Evolutionary conservation across 2,888 invertebrate species (phyloP).

Genomic region (Cotesia congregata): DNA sequence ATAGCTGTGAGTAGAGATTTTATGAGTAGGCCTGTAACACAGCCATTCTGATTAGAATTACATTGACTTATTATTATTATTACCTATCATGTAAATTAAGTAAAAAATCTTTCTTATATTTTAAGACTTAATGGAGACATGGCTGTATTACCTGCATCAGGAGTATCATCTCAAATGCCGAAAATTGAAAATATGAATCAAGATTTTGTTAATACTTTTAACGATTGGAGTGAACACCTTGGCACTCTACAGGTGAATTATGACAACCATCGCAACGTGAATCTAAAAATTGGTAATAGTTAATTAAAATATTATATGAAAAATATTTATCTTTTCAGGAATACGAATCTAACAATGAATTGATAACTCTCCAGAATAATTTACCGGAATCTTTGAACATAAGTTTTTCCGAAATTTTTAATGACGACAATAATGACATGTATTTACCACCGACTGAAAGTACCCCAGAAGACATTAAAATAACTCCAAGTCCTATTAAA

Average conservation of each 20-base stretch:
- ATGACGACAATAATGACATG: not conserved
- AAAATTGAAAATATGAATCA: conserved; percentile 68
- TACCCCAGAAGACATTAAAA: not conserved
- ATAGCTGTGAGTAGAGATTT: too few species aligned
- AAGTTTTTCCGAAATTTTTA: not conserved
- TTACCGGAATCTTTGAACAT: not conserved
- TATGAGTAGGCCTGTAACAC: too few species aligned
- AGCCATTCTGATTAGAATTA: too few species aligned
- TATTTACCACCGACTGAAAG: not conserved
- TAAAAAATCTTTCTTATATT: conserved; percentile 24
- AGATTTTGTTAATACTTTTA: conserved; percentile 72
- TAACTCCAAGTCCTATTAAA: not conserved
- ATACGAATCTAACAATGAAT: not conserved
- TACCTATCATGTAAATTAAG: too few species aligned
- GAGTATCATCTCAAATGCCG: conserved; percentile 57
- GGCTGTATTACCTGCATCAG: conserved; percentile 68
- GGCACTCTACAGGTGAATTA: conserved; percentile 70
- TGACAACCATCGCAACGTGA: not conserved
- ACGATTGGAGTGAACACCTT: conserved; percentile 72
- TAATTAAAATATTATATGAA: not conserved
- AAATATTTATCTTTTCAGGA: not conserved
- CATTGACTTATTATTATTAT: too few species aligned
- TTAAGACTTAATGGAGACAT: conserved; percentile 69
- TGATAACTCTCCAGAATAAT: not conserved
- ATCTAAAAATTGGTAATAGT: not conserved